Evolutionary conservation across 23 tunicate genomes (phyloP).

Genomic region (Ascidia mentula): DNA sequence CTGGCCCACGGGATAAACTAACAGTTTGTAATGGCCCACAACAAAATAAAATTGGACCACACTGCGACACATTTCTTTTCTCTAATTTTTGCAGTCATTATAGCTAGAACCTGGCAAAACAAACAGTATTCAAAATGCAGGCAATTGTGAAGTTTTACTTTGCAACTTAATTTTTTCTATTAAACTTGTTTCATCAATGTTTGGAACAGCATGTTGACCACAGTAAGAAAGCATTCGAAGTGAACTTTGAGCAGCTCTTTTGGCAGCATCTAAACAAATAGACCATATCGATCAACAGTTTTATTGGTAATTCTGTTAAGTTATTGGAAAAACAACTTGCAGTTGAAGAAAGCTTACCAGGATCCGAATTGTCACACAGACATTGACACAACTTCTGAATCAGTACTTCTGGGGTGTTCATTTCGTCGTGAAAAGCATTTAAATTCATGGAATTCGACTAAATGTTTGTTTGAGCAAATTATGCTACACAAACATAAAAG

Average conservation of each 20-base stretch:
- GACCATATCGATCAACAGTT: neutral
- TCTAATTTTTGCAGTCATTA: too few relatives aligned
- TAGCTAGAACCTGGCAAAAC: neutral
- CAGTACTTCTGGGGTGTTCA: constrained; percentile 27
- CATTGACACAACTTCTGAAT: constrained; percentile 30
- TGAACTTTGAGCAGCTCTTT: constrained; percentile 49
- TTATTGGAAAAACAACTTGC: neutral
- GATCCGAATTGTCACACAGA: constrained; percentile 3
- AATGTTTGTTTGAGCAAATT: too few relatives aligned
- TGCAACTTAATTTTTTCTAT: constrained; percentile 64
- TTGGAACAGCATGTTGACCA: constrained; percentile 54
- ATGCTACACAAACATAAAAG: too few relatives aligned
- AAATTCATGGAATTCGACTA: too few relatives aligned
- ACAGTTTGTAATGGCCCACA: too few relatives aligned
- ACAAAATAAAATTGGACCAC: neutral
- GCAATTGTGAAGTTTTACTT: neutral
- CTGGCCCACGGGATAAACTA: neutral
- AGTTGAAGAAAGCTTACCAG: neutral
- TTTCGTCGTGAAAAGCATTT: neutral
- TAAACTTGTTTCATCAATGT: constrained; percentile 56
- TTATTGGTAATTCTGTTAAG: neutral
- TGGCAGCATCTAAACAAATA: constrained; percentile 17
- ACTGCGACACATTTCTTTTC: neutral
- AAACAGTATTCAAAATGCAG: neutral
- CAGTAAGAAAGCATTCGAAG: constrained; percentile 52